These are phyloP conservation scores for Fulica atra DNA, from an alignment of 2,113 vertebrate species.

Conservation along the genomic window DNA sequence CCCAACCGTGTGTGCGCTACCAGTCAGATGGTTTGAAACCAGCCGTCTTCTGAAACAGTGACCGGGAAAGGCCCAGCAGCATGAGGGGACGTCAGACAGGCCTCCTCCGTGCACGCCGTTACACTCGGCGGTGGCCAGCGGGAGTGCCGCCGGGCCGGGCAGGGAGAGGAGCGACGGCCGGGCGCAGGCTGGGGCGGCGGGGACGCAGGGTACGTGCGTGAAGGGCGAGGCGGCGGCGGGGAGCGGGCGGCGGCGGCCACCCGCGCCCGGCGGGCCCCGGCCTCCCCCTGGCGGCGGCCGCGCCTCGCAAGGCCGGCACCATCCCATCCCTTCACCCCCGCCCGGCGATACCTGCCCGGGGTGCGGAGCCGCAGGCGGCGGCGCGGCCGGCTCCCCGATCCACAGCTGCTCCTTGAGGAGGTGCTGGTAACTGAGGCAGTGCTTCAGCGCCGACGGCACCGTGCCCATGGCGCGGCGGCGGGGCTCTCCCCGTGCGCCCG, in stretches of 20 bases:
- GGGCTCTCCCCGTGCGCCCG: neutral
- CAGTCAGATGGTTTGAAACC: accelerated
- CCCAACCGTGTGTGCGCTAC: accelerated
- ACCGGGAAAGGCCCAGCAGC: neutral
- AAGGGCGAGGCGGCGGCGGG: neutral
- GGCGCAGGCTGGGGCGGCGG: accelerated
- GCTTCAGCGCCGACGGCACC: constrained; percentile 85
- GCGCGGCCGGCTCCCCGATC: constrained; percentile 74
- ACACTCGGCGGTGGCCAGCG: neutral
- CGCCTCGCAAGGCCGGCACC: neutral
- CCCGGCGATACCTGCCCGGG: constrained; percentile 61
- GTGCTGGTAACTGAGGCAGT: constrained; percentile 88
- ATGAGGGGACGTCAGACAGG: accelerated
- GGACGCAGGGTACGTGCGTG: neutral
- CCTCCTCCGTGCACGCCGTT: accelerated
- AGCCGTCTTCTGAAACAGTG: accelerated
- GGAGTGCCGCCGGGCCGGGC: neutral
- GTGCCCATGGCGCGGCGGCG: constrained; percentile 81
- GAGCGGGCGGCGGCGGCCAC: neutral
- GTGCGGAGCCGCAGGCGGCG: constrained; percentile 8
- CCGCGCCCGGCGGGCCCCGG: neutral
- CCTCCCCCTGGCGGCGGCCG: neutral
- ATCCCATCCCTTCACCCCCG: neutral
- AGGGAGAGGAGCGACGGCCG: accelerated
- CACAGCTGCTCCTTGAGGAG: constrained; percentile 85